Base-by-base conservation (phyloP, 53 echinoderm and acorn worm species). In the Henricia sp. region DNA sequence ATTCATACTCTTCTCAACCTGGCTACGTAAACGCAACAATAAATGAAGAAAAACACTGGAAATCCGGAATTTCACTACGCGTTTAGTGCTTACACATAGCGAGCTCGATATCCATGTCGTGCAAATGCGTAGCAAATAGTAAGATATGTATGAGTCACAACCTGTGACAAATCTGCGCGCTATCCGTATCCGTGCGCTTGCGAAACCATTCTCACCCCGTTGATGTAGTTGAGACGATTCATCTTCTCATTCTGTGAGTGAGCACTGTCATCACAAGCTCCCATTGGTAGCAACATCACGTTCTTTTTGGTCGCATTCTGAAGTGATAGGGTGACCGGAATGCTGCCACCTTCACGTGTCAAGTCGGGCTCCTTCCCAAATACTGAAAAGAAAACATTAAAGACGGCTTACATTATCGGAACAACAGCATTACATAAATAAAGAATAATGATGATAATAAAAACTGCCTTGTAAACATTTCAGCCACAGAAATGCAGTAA, bases 161-260 rank as follows among this genome's bases (percentile, higher is more conserved):
- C 16, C 9, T 48, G 48, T 48, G 48, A 48, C 16, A 9, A 9
- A 9, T 16, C 9, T 11, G 48, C 48, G 9, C n/a, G n/a, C n/a
- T n/a, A n/a, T n/a, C n/a, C n/a, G n/a, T n/a, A n/a, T n/a, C n/a
- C n/a, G n/a, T n/a, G 48, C 9, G 9, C 9, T 48, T 48, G 9
- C 16, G 48, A 11, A 11, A 24, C 21, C 27, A 33, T 52, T 35
- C 90, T 90, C 87, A 99, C 99, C 82, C 99, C 99, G 52, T 92
- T 87, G 59, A 93, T 82, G 85, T 94, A 99, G 87, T 99, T 99
- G 20, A 89, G 95, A 10, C 83, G 73, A 39, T 99, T 73, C 40
- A 99, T 83, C 36, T 99, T 99, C 85, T 99, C 99, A 65, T 99
- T 99, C 85, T 99, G 99, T 0, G 99, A 99, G 86, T 99, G 99